A percentile compares a stretch with the other conserved stretches of the same genome.
Conservation (phyloP, 2,888 invertebrate genomes). For the Desoria tigrina region DNA sequence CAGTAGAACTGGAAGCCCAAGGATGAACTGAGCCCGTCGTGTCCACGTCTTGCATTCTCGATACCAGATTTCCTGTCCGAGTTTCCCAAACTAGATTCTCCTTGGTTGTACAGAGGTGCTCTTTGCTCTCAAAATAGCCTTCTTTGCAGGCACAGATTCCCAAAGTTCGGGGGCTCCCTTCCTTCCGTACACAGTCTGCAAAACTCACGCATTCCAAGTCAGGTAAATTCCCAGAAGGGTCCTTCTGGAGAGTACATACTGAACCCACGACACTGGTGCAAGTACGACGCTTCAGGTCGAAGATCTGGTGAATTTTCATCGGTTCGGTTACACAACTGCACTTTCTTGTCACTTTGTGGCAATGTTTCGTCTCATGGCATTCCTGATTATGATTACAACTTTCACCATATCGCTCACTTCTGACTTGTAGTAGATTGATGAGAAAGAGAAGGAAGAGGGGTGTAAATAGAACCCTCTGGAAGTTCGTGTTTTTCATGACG, state of each 20-base stretch:
- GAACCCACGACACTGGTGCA: conserved; percentile 24
- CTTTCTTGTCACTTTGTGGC: conserved; percentile 6
- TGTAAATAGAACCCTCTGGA: too few species aligned
- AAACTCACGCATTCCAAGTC: conserved; percentile 14
- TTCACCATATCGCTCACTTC: conserved; percentile 4
- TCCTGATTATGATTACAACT: conserved; percentile 10
- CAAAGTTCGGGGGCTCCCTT: conserved; percentile 1
- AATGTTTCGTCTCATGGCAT: conserved; percentile 13
- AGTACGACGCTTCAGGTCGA: conserved; percentile 9
- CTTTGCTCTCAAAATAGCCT: not conserved
- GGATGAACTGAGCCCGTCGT: too few species aligned
- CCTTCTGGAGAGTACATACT: conserved; percentile 9
- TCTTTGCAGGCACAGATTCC: conserved; percentile 23
- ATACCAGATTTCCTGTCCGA: too few species aligned
- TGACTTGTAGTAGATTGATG: not conserved
- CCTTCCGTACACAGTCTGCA: not conserved
- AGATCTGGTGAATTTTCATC: conserved; percentile 7
- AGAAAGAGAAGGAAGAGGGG: not conserved
- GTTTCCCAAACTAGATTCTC: not conserved
- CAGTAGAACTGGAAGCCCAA: too few species aligned
- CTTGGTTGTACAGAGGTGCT: not conserved
- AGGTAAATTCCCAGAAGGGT: not conserved
- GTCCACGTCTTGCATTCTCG: too few species aligned
- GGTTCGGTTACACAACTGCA: conserved; percentile 16
- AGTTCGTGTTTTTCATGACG: too few species aligned